A percentile compares a stretch with the other conserved stretches of the same genome.
Evolutionary conservation across 2,797 vertebrate genomes (phyloP).

Genomic region (Rhynchonycteris naso): DNA sequence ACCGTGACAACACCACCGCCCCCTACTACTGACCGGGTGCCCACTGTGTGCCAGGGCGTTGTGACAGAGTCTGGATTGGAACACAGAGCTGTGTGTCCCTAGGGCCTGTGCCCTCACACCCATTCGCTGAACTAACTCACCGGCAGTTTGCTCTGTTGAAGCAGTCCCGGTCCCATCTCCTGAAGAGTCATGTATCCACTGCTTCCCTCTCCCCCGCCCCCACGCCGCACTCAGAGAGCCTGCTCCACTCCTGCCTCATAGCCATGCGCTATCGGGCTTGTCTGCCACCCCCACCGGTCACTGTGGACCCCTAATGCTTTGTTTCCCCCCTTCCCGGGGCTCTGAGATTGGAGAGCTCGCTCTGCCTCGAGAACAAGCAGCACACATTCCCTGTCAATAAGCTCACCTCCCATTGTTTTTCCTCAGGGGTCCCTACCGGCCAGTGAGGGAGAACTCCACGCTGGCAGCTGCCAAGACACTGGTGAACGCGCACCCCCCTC

Average conservation of each 20-base stretch:
- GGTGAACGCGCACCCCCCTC: too few species aligned
- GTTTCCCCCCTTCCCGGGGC: background rate
- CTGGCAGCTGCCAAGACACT: too few species aligned
- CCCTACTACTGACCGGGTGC: rapidly evolving
- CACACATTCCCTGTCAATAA: rapidly evolving
- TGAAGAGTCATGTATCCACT: background rate
- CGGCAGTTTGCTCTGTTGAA: rapidly evolving
- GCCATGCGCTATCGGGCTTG: background rate
- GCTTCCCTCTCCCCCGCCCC: rapidly evolving
- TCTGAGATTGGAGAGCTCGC: background rate
- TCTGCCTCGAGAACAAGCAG: too few species aligned
- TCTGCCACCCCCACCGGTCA: background rate
- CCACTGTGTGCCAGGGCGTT: rapidly evolving
- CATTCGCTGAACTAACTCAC: rapidly evolving
- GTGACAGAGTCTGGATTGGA: background rate
- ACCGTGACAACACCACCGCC: rapidly evolving
- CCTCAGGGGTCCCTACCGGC: rapidly evolving
- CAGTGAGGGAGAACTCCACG: background rate
- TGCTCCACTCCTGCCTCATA: background rate
- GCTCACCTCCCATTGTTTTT: background rate
- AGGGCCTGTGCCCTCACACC: rapidly evolving
- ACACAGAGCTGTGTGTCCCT: background rate
- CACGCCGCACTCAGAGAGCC: background rate
- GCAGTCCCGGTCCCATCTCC: rapidly evolving
- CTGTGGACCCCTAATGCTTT: rapidly evolving